phyloP scores from a whole-genome alignment of 35 echinoderm and acorn worm species.

The Apostichopus parvimensis region DNA sequence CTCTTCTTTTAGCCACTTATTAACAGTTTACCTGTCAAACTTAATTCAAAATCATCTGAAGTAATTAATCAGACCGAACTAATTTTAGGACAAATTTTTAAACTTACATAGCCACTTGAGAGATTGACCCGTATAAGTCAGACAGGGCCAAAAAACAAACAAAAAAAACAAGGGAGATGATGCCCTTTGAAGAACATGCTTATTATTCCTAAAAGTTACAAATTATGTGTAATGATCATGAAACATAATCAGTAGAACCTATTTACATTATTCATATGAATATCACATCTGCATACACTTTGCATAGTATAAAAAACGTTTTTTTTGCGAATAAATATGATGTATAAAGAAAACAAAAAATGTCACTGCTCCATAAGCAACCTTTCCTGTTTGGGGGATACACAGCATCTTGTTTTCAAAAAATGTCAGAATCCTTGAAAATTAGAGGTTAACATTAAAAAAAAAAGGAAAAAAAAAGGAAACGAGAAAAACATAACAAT shows the following conservation, averaged over 20 bases:
- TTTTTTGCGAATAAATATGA: constrained; percentile 27
- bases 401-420: not conserved
- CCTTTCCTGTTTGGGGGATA: too few relatives aligned
- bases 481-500: not conserved
- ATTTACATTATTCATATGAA: constrained; percentile 46
- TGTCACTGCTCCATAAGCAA: not conserved
- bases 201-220: too few relatives aligned
- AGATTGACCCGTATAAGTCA: not conserved
- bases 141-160: not conserved
- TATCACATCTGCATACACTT: constrained; percentile 50
- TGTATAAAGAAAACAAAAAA: not conserved
- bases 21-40: too few relatives aligned
- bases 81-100: too few relatives aligned
- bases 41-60: too few relatives aligned
- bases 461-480: not conserved
- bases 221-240: not conserved
- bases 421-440: not conserved
- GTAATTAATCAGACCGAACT: too few relatives aligned
- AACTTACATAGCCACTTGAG: not conserved
- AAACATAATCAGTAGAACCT: constrained; percentile 1
- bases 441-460: not conserved
- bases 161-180: not conserved
- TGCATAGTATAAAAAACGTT: constrained; percentile 42
- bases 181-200: not conserved
- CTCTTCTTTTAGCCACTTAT: too few relatives aligned